Evolutionary conservation across 1,140 invertebrate genomes (phyloP).

Genomic region (Diploscapter pachys): DNA sequence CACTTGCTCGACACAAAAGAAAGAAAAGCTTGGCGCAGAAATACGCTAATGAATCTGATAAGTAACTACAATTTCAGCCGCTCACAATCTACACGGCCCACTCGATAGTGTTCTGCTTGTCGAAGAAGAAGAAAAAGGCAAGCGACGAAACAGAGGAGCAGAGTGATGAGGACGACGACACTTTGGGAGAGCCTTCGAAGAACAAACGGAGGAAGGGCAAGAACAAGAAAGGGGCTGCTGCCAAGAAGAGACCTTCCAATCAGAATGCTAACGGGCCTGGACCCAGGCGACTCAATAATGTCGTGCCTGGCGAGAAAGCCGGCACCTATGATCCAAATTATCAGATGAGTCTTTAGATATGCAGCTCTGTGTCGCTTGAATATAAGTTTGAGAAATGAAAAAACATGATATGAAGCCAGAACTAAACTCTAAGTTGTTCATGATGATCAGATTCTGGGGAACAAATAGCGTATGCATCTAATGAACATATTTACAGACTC

Average conservation of each 20-base stretch:
- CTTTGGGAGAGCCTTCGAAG: slow-evolving; percentile 1
- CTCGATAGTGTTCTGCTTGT: slow-evolving; percentile 6
- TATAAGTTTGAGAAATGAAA: too few species aligned
- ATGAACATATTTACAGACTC: too few species aligned
- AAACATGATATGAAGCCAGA: too few species aligned
- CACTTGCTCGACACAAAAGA: slow-evolving; percentile 11
- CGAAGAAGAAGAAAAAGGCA: neutral
- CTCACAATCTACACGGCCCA: slow-evolving; percentile 7
- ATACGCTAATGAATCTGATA: neutral
- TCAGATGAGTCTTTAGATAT: too few species aligned
- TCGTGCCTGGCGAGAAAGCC: neutral
- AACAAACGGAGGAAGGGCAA: slow-evolving; percentile 11
- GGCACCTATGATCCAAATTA: too few species aligned
- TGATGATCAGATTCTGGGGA: too few species aligned
- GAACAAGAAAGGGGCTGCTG: neutral
- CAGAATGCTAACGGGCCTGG: slow-evolving; percentile 5
- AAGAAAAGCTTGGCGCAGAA: slow-evolving; percentile 29
- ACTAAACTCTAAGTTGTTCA: too few species aligned
- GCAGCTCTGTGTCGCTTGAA: too few species aligned
- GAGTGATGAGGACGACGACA: too few species aligned
- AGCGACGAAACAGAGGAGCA: too few species aligned
- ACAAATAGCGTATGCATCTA: too few species aligned
- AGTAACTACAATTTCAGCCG: slow-evolving; percentile 11
- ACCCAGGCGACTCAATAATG: neutral
- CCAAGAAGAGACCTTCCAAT: slow-evolving; percentile 2